Evolutionary conservation across 2,888 invertebrate genomes (phyloP), one percentile per base, ranked within the genome.

Genomic region (Eupeodes latifasciatus): DNA sequence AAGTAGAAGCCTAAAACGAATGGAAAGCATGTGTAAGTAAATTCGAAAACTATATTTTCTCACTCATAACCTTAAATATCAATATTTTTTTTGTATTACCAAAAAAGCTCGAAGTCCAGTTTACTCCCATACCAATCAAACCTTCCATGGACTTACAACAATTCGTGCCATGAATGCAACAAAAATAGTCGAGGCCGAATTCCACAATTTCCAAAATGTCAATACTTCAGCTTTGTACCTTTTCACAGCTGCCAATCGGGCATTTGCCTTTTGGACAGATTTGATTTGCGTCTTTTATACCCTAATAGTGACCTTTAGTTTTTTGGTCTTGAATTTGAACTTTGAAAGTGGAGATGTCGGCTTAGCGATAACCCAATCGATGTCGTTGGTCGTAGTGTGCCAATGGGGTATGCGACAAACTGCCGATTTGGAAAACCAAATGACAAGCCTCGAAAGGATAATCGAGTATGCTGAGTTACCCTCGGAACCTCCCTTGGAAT

Each of bases 231-330:
- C 97, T 1, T 97, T 96, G 96, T 95, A 94, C 92, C 94, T 98
- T 84, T 98, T 98, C 92, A 96, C 99, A 51, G 96, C 97, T 0
- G 96, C 97, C 27, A 97, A 97, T 2, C 96, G 99, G 79, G 98
- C 99, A 90, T 98, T 99, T 92, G 99, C 98, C 0, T 96, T 98
- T 90, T 97, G 97, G 95, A 94, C 99, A 90, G 99, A 99, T 93
- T 93, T 98, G 81, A 95, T 98, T 74, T 98, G 98, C 91, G 96
- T 97, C 0, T 90, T 97, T 1, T 99, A 98, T 93, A 97, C 99
- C 86, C 95, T 96, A 0, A 93, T 96, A 59, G 98, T 99, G 0
- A 97, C 98, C 0, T 95, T 97, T 91, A 97, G 97, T 91, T 98
- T 98, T 92, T 95, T 99, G 51, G 92, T 97, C 2, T 93, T 96